A percentile compares a stretch with the other conserved stretches of the same genome.
These are phyloP conservation scores for Orchestes rusci DNA, from an alignment of 2,888 invertebrate genomes.

Conservation along the genomic window DNA sequence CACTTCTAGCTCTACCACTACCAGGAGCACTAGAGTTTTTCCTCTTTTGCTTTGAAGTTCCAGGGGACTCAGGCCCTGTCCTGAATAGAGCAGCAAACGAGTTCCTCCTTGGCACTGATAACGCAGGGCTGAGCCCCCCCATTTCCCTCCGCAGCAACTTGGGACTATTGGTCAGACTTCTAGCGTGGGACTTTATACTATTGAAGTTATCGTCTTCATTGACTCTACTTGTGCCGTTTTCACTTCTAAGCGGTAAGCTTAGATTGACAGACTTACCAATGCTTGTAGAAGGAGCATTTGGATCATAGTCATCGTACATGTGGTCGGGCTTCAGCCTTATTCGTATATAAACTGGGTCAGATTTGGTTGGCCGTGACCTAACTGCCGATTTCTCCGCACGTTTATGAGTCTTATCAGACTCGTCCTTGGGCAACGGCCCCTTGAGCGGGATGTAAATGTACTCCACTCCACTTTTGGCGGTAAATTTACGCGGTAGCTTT, in stretches of 20 bases:
- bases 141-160: slow-evolving; percentile 41
- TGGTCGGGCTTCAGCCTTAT: slow-evolving; percentile 70
- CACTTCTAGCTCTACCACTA: slow-evolving; percentile 46
- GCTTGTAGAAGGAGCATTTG: slow-evolving; percentile 27
- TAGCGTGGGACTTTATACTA: slow-evolving; percentile 25
- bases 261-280: slow-evolving; percentile 52
- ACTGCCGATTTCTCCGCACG: slow-evolving; percentile 7
- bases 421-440: slow-evolving; percentile 37
- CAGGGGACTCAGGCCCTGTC: slow-evolving; percentile 60
- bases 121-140: slow-evolving; percentile 56
- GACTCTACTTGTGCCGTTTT: slow-evolving; percentile 11
- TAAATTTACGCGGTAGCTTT: slow-evolving; percentile 36
- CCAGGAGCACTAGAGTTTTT: slow-evolving; percentile 43
- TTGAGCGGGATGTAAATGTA: slow-evolving; percentile 46
- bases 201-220: slow-evolving; percentile 2
- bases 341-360: slow-evolving; percentile 51
- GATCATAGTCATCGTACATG: slow-evolving; percentile 52
- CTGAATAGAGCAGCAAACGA: slow-evolving; percentile 76
- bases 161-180: slow-evolving; percentile 41
- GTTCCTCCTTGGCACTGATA: slow-evolving; percentile 67
- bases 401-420: too few relatives aligned
- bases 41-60: slow-evolving; percentile 40
- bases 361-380: background rate
- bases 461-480: slow-evolving; percentile 42
- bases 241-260: slow-evolving; percentile 36